Evolutionary conservation across 1,140 invertebrate genomes (phyloP).

Genomic region (Dendrolimus punctatus): DNA sequence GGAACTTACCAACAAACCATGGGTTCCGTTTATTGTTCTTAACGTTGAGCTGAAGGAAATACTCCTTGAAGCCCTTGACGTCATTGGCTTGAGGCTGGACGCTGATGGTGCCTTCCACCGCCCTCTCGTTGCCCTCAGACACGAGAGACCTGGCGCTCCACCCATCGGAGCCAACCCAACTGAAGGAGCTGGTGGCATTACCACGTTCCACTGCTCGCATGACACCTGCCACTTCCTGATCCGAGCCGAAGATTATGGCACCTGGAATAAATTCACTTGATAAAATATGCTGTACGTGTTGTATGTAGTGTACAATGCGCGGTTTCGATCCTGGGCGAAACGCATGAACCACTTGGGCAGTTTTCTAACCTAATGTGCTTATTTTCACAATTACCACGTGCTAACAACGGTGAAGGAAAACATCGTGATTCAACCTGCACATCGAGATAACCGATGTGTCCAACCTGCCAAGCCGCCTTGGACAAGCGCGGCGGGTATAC

Average conservation of each 20-base stretch:
- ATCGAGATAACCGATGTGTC: too few species aligned
- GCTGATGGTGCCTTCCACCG: conserved; percentile 92
- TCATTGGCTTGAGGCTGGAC: conserved; percentile 93
- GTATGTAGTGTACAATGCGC: too few species aligned
- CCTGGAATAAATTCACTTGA: conserved; percentile 74
- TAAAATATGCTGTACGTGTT: background rate
- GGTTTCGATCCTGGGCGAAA: too few species aligned
- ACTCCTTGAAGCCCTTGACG: conserved; percentile 89
- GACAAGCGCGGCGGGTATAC: too few species aligned
- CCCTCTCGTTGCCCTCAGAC: conserved; percentile 89
- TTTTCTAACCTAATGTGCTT: too few species aligned
- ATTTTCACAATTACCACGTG: too few species aligned
- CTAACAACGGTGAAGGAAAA: too few species aligned
- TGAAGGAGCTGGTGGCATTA: conserved; percentile 92
- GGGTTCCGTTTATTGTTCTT: conserved; percentile 92
- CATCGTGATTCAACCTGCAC: too few species aligned
- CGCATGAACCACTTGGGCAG: too few species aligned
- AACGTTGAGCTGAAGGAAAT: conserved; percentile 89
- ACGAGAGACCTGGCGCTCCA: conserved; percentile 92
- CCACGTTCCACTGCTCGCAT: conserved; percentile 91
- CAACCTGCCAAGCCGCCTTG: too few species aligned
- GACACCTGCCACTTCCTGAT: conserved; percentile 95
- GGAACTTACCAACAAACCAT: conserved; percentile 89
- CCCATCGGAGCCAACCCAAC: conserved; percentile 96
- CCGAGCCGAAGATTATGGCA: conserved; percentile 95